phyloP scores from a whole-genome alignment of 2,888 invertebrate genomes.

The Epinotia demarniana region DNA sequence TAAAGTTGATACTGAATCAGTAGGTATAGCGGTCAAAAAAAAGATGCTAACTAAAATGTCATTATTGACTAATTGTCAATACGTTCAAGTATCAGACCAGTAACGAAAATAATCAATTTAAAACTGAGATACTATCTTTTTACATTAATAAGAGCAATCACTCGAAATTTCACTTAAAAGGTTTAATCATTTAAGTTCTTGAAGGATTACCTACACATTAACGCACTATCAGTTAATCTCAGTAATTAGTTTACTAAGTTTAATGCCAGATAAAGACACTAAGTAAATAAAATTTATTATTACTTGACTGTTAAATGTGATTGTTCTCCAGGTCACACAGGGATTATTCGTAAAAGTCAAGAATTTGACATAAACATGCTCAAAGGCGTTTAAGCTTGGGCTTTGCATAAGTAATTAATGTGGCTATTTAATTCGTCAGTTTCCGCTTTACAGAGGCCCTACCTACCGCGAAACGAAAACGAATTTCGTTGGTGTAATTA shows the following conservation, averaged over 20 bases:
- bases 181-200: slow-evolving; percentile 19
- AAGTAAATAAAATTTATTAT: not conserved
- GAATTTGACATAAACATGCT: slow-evolving; percentile 48
- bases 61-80: not conserved
- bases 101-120: not conserved
- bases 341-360: slow-evolving; percentile 53
- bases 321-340: slow-evolving; percentile 52
- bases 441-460: no score
- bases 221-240: slow-evolving; percentile 16
- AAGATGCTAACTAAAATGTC: not conserved
- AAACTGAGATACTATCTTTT: not conserved
- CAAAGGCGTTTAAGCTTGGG: slow-evolving; percentile 13
- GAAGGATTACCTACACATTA: slow-evolving; percentile 29
- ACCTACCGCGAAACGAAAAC: no score
- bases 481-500: no score
- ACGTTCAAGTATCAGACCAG: not conserved
- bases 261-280: not conserved
- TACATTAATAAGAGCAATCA: not conserved
- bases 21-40: no score
- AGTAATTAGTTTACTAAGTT: slow-evolving; percentile 13
- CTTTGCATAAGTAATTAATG: slow-evolving; percentile 24
- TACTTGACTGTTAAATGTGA: not conserved
- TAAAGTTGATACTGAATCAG: no score
- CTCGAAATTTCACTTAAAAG: slow-evolving; percentile 17
- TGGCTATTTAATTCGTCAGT: not conserved